Conservation (phyloP, 2,113 vertebrate species). For the Cranoglanis bouderius region DNA sequence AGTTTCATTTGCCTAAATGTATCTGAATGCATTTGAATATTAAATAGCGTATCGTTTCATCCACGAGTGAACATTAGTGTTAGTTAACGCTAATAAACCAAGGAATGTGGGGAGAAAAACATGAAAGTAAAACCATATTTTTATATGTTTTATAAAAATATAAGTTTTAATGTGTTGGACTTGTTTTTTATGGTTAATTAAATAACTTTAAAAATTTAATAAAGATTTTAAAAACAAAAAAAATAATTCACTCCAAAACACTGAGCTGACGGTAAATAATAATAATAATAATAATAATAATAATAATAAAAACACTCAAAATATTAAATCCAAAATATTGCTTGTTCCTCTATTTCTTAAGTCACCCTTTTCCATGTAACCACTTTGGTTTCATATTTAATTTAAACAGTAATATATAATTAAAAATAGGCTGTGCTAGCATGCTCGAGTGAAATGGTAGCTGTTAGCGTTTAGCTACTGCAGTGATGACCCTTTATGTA, state of each 20-base stretch:
- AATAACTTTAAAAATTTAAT: no score
- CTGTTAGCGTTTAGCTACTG: background rate
- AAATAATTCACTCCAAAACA: background rate
- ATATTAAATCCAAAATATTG: background rate
- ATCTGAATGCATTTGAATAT: no score
- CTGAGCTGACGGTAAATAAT: background rate
- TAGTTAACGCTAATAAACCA: background rate
- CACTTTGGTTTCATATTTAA: no score
- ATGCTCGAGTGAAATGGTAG: background rate
- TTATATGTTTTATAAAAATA: no score
- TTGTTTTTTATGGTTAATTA: no score
- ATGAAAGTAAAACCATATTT: no score
- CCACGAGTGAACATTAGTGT: background rate
- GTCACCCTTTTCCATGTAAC: background rate
- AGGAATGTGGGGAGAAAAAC: background rate
- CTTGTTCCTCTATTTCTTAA: background rate
- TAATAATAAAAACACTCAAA: background rate
- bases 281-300: no score
- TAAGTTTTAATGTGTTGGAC: background rate
- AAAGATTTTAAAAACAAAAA: no score
- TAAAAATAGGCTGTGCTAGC: background rate
- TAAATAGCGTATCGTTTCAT: background rate
- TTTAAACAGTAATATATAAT: background rate
- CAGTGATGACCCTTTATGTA: no score
- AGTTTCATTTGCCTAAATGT: background rate